phyloP scores from a whole-genome alignment of 1,140 invertebrate species.

The Drosophila parabipectinata region DNA sequence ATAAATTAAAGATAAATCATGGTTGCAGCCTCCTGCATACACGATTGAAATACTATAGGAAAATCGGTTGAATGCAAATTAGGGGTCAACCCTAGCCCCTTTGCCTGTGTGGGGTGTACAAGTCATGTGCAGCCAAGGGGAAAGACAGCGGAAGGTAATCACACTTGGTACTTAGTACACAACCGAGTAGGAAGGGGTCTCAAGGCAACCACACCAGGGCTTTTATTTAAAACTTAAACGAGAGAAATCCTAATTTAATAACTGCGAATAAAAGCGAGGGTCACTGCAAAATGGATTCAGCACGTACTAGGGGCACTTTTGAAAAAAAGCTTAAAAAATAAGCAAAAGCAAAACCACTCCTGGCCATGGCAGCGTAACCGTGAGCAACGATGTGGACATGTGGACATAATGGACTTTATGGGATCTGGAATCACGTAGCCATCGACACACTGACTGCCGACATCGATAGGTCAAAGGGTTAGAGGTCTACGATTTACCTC shows the following conservation, averaged over 20 bases:
- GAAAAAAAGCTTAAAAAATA: slow-evolving; percentile 1
- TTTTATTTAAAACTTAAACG: neutral
- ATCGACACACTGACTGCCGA: slow-evolving; percentile 67
- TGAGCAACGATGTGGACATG: slow-evolving; percentile 26
- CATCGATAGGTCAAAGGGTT: neutral
- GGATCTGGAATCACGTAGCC: slow-evolving; percentile 65
- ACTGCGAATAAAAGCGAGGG: no score
- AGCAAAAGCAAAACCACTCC: slow-evolving; percentile 14
- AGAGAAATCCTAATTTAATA: no score
- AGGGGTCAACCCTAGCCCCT: slow-evolving; percentile 5
- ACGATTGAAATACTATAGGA: slow-evolving; percentile 49
- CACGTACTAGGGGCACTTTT: no score
- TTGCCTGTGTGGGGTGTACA: slow-evolving; percentile 1
- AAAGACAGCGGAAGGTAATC: slow-evolving; percentile 52
- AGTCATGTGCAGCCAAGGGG: slow-evolving; percentile 21
- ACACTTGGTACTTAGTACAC: slow-evolving; percentile 23
- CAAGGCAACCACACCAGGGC: neutral
- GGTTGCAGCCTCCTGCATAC: slow-evolving; percentile 38
- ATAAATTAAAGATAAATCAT: slow-evolving; percentile 78
- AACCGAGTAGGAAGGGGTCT: slow-evolving; percentile 16
- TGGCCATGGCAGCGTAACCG: slow-evolving; percentile 25
- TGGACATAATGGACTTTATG: slow-evolving; percentile 49
- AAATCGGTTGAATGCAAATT: slow-evolving; percentile 40
- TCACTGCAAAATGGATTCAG: no score
- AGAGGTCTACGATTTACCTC: neutral